These are phyloP conservation scores for Hyles lineata DNA, from an alignment of 2,888 invertebrate species.

Conservation along the genomic window DNA sequence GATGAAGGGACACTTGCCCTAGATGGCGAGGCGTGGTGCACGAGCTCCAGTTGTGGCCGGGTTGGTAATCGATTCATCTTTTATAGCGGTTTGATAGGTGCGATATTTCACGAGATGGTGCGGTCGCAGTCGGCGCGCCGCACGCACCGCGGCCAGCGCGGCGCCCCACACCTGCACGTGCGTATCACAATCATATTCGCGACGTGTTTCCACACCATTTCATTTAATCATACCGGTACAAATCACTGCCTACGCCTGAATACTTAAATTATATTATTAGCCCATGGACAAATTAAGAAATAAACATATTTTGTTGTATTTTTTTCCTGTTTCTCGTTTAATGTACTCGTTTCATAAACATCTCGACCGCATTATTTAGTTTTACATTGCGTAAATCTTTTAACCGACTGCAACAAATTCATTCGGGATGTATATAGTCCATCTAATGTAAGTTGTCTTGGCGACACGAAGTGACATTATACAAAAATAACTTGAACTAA, in stretches of 20 bases:
- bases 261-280: slow-evolving; percentile 39
- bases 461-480: slow-evolving; percentile 52
- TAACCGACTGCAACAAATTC: neutral
- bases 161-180: slow-evolving; percentile 37
- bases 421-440: slow-evolving; percentile 3
- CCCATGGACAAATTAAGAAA: slow-evolving; percentile 26
- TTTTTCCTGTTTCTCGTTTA: slow-evolving; percentile 16
- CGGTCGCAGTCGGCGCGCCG: slow-evolving; percentile 34
- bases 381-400: neutral
- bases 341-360: slow-evolving; percentile 11
- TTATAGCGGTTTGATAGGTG: slow-evolving; percentile 66
- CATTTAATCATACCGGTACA: slow-evolving; percentile 53
- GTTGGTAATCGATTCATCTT: slow-evolving; percentile 69
- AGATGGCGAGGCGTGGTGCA: slow-evolving; percentile 52
- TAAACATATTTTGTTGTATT: slow-evolving; percentile 22
- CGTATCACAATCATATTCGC: slow-evolving; percentile 34
- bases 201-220: slow-evolving; percentile 45
- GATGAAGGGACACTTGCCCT: slow-evolving; percentile 64
- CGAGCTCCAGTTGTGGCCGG: slow-evolving; percentile 44
- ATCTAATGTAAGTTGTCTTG: slow-evolving; percentile 46
- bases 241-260: slow-evolving; percentile 45
- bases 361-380: neutral
- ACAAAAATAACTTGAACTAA: slow-evolving; percentile 53
- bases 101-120: slow-evolving; percentile 55
- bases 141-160: neutral